Conservation (phyloP, 2,113 vertebrate genomes). For the Cepphus grylle region DNA sequence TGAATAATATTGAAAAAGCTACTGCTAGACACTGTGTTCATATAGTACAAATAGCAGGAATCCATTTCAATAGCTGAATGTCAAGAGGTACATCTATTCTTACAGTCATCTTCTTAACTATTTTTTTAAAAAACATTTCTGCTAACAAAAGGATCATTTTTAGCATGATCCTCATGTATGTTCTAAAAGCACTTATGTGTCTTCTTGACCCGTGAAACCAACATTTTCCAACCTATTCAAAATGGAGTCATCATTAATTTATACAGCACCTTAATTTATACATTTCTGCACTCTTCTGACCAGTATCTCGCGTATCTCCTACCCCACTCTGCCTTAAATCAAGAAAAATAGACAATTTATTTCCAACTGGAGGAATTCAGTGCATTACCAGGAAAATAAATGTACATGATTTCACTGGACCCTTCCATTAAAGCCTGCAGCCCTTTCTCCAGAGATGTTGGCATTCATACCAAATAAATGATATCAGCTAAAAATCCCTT, state of each 20-base stretch:
- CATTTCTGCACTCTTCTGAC: neutral
- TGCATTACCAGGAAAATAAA: neutral
- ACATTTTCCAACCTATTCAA: neutral
- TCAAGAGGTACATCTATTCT: neutral
- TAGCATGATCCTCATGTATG: neutral
- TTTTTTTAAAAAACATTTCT: neutral
- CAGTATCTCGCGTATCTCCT: neutral
- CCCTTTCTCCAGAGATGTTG: neutral
- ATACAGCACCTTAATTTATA: neutral
- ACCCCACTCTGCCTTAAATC: neutral
- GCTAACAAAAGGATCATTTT: neutral
- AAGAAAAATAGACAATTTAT: slow-evolving; percentile 2
- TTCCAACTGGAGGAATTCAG: neutral
- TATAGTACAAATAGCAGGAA: neutral
- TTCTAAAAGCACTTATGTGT: neutral
- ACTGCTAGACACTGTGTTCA: neutral
- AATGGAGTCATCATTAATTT: neutral
- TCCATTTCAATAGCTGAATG: neutral
- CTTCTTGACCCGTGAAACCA: neutral
- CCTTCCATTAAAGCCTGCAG: neutral
- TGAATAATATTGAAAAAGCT: neutral
- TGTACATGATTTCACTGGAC: neutral
- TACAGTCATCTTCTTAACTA: neutral
- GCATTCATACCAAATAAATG: neutral
- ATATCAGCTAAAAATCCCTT: slow-evolving; percentile 17